Evolutionary conservation across 2,797 vertebrate species (phyloP).

Genomic region (Leptodactylus fallax): DNA sequence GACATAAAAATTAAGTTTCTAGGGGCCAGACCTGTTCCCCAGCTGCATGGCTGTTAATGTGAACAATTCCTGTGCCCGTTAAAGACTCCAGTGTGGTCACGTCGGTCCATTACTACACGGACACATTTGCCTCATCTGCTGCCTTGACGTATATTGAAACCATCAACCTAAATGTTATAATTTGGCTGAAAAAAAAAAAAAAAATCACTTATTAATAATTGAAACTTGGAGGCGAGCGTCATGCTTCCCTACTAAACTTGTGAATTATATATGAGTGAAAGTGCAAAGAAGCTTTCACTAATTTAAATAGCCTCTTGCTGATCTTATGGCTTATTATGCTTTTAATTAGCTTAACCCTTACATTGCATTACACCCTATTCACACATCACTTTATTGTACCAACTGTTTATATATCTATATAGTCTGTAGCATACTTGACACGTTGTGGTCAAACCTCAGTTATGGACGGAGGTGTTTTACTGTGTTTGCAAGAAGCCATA

Average conservation of each 20-base stretch:
- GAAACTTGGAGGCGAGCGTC: constrained; percentile 11
- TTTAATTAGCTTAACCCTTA: constrained; percentile 13
- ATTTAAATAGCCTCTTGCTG: constrained; percentile 39
- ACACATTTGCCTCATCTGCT: neutral
- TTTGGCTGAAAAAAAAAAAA: neutral
- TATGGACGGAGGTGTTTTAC: no score
- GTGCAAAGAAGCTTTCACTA: constrained; percentile 16
- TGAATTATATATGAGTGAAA: constrained; percentile 40
- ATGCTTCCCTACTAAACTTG: neutral
- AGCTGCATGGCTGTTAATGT: no score
- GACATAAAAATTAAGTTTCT: neutral
- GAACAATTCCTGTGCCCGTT: neutral
- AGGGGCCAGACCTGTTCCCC: neutral
- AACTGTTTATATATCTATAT: no score
- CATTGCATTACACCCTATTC: neutral
- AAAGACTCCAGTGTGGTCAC: no score
- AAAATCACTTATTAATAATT: constrained; percentile 7
- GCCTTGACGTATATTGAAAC: neutral
- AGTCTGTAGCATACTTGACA: no score
- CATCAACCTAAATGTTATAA: neutral
- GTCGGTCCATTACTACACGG: no score
- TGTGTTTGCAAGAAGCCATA: neutral
- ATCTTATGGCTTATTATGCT: constrained; percentile 5
- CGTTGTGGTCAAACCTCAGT: no score
- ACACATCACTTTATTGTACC: neutral